Conservation (phyloP, 2,888 invertebrate genomes). For the Xestia sexstrigata region DNA sequence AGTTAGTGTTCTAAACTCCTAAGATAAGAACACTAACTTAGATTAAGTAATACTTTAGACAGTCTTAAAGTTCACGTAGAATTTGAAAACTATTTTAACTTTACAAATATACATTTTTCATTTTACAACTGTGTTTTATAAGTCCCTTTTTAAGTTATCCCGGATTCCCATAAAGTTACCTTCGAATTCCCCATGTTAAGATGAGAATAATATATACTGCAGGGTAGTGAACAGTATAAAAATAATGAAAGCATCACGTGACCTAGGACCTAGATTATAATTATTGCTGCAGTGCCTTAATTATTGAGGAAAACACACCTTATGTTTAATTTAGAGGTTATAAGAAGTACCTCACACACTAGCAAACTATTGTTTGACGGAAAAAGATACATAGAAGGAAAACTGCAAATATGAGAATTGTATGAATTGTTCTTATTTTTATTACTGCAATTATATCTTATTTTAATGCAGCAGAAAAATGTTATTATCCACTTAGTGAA, state of each 20-base stretch:
- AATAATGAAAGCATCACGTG: background rate
- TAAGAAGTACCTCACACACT: background rate
- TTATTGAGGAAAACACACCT: slow-evolving; percentile 2
- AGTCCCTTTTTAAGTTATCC: background rate
- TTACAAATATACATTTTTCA: background rate
- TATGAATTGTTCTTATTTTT: background rate
- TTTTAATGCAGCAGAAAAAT: background rate
- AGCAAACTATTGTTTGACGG: background rate
- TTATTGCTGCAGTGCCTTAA: background rate
- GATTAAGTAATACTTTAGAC: background rate
- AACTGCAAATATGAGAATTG: background rate
- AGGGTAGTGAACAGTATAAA: background rate
- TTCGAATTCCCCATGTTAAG: background rate
- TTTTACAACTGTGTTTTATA: background rate
- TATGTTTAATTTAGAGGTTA: slow-evolving; percentile 6
- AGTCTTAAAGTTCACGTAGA: no score
- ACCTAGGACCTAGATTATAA: background rate
- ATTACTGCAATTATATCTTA: background rate
- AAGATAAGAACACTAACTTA: no score
- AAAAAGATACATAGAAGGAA: slow-evolving; percentile 4
- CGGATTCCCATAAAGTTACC: no score
- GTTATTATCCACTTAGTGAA: background rate
- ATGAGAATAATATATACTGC: background rate
- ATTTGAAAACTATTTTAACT: background rate
- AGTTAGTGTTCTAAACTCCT: background rate